Evolutionary conservation across 2,113 vertebrate genomes (phyloP).

Genomic region (Psettodes erumei): DNA sequence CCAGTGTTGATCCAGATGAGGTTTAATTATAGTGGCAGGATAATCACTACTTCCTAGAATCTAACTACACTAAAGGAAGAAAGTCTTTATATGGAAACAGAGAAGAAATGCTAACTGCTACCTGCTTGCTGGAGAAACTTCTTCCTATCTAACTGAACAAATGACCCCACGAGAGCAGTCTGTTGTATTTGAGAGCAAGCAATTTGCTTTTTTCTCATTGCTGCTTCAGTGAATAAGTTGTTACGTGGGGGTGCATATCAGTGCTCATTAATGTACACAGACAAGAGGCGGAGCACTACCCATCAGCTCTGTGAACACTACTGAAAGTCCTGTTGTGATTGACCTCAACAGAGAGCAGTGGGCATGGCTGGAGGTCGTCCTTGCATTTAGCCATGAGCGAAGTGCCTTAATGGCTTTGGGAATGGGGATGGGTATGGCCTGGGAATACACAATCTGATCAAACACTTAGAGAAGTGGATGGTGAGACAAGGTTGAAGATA

Average conservation of each 20-base stretch:
- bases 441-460: constrained; percentile 62
- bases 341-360: constrained; percentile 40
- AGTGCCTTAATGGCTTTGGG: constrained; percentile 66
- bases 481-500: constrained; percentile 20
- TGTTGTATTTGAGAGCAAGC: background rate
- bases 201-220: background rate
- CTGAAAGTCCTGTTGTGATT: constrained; percentile 48
- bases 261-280: constrained; percentile 5
- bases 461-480: constrained; percentile 1
- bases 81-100: constrained; percentile 28
- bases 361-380: constrained; percentile 52
- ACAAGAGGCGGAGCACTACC: background rate
- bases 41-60: constrained; percentile 32
- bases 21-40: constrained; percentile 41
- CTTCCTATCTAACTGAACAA: constrained; percentile 5
- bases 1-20: constrained; percentile 29
- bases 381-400: constrained; percentile 57
- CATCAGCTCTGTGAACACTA: background rate
- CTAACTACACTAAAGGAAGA: constrained; percentile 23
- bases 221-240: constrained; percentile 5
- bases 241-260: background rate
- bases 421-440: constrained; percentile 45
- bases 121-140: constrained; percentile 11
- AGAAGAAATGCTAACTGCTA: constrained; percentile 30
- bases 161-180: background rate